Evolutionary conservation across 2,113 vertebrate genomes (phyloP), one percentile per base, ranked within the genome.

Genomic region (Macquaria ambigua): DNA sequence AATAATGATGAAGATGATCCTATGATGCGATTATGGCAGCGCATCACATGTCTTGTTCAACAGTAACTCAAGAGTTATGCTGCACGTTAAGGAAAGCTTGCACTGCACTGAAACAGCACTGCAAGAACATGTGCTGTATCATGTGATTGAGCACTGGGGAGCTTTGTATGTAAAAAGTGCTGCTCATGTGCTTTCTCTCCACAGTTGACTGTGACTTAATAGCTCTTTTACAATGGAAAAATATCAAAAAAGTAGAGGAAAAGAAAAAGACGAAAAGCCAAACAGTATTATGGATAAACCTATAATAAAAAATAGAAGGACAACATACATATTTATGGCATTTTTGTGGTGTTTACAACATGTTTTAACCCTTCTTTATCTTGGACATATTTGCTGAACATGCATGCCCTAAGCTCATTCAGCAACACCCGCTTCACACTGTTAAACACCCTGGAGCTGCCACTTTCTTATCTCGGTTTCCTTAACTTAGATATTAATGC

Each of bases 101-200:
- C 23, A n/a, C 11, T 56, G 63, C 74, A 59, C 21, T 25, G 74
- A 56, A 78, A 81, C 68, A 25, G 69, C 43, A 48, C 75, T 70
- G 46, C 3, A 31, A 72, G 69, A 85, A 70, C 88, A 79, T 82
- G 88, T 73, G 88, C 84, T 12, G 34, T 7, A 25, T 88, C 90
- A 87, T 90, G 90, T 91, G 89, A 90, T 56, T 11, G 55, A 79
- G 81, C 43, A 76, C 43, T 53, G 78, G 77, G 66, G 55, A 28
- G 74, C 68, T 46, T 64, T 55, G 58, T 58, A 8, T 28, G 41
- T 53, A 25, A 52, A 72, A 74, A 71, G 66, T 21, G 53, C 25
- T 31, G 55, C 61, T 87, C 81, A 68, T 72, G 86, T 52, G 82
- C 75, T 37, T 87, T 56, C 58, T 43, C 68, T 79, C 14, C n/a